Evolutionary conservation across 2,888 invertebrate genomes (phyloP), one percentile per base, ranked within the genome.

Genomic region (Aleiodes alternator): DNA sequence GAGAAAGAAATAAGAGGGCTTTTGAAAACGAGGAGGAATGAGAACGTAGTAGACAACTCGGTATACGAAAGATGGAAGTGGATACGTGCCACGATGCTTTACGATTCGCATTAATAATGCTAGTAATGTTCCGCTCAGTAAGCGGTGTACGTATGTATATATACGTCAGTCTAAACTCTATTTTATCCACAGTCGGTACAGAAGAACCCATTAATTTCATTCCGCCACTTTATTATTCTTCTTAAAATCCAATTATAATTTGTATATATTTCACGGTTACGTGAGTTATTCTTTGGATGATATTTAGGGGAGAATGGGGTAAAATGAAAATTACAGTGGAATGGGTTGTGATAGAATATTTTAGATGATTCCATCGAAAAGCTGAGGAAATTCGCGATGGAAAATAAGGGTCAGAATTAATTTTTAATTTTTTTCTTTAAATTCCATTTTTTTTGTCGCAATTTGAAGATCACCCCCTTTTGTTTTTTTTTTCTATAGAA

Each of bases 101-200:
- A 84, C 79, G 83, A 84, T 84, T 82, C 82, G 78, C 84, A 82
- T 84, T 84, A 81, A 82, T 84, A 84, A 84, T 80, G 80, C 73
- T 73, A 81, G 80, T 84, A 84, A 84, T 83, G 82, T 81, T 83
- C 79, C 78, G 81, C 79, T 82, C 82, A 78, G 82, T 82, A 82
- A 82, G 83, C 82, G 80, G 77, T 16, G 53, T 43, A 61, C 38
- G 59, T 51, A 61, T 31, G 64, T 64, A 61, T 34, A 61, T 34
- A 50, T 23, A 70, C 43, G 12, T 38, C 55, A 16, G 43, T 56
- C 38, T 14, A 48, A 57, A 53, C 16, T 53, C 16, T 53, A 16
- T 53, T 16, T 53, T 53, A 53, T 53, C 53, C 16, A 53, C 53
- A 53, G 8, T 53, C 16, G 53, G 53, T 16, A 53, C 14, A 53